Evolutionary conservation across 1,140 invertebrate genomes (phyloP), one percentile per base, ranked within the genome.

Genomic region (Helicoverpa zea): DNA sequence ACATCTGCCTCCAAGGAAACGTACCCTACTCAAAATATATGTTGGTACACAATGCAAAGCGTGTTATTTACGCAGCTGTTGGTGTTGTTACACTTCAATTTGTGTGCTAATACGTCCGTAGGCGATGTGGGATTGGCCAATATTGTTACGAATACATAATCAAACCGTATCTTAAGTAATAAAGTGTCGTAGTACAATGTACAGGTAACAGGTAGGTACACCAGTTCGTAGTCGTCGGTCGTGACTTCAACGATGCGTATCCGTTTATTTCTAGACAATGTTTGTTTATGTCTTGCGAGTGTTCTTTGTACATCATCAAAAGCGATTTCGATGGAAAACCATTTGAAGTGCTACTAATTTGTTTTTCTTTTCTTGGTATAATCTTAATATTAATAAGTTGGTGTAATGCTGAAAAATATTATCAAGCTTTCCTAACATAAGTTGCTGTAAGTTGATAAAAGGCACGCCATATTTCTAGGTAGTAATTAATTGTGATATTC

Each of bases 301-400:
- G 82, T 81, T 86, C 84, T 79, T 84, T 83, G 77, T 80, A 83
- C 83, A 80, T 87, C 84, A 86, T 68, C 84, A 80, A 61, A 23
- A 78, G 49, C 77, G 14, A 73, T 76, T 80, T 75, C 58, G 72
- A 78, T 83, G 35, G 70, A 66, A 47, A 14, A 56, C 23, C 52
- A 64, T 79, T 35, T 59, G n/a, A 13, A 43, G 35, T 4, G 16
- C 51, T 51, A 61, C 9, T 56, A 23, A n/a, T n/a, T 3, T 56
- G 10, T n/a, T 43, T 64, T 43, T 13, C n/a, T 49, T 66, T 66
- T 66, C 63, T 29, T 66, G 10, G 43, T 70, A 70, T 14, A 63
- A 13, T 35, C 2, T 16, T 29, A 9, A 43, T 47, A 47, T 49
- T 66, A 49, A 18, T 66, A 66, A 49, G 23, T 23, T 23, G 23